Base-by-base conservation (phyloP, 2,797 vertebrate species). In the Gallinago solitaria region DNA sequence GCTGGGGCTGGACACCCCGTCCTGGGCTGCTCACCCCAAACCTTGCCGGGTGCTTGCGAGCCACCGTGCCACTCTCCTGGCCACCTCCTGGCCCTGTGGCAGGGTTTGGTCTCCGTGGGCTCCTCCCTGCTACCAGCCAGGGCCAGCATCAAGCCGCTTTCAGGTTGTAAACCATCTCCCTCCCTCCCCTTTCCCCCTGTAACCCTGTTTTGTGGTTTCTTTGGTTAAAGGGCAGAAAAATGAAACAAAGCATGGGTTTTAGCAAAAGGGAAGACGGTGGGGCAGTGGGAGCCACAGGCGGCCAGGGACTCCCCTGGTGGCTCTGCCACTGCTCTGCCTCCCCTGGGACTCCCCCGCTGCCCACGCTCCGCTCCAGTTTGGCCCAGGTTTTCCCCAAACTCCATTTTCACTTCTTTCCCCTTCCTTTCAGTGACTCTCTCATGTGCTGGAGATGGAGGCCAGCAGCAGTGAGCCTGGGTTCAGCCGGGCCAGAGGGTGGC, bases 41-140 rank as follows among this genome's bases (percentile, higher is more conserved):
- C 17, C 23, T 19, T 4, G 4, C 47, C 1, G 2, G 6, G 54
- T 28, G 24, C 30, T 33, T 64, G n/a, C 47, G 45, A 43, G 61
- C 41, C 5, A 0, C 54, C 0, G 12, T 57, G 69, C 32, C 1
- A 1, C 6, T 35, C 33, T 43, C 54, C 76, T 33, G 56, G 41
- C 68, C 4, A 1, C 5, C 5, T 57, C 41, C 2, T 1, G 0
- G 57, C 28, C 32, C 50, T 30, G 0, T 32, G 74, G 32, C 76
- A 50, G 71, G n/a, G 33, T 30, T 37, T 28, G 68, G 8, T n/a
- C 27, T 57, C 16, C 77, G 35, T 0, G 0, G 50, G 64, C 50
- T 45, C 24, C 65, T 45, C 79, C 69, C 7, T 1, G 3, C 76
- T 32, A 28, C 54, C 75, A 43, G 32, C 57, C 27, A 0, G 14